Evolutionary conservation across 2,888 invertebrate genomes (phyloP).

Genomic region (Eumacrocentrus americanus): DNA sequence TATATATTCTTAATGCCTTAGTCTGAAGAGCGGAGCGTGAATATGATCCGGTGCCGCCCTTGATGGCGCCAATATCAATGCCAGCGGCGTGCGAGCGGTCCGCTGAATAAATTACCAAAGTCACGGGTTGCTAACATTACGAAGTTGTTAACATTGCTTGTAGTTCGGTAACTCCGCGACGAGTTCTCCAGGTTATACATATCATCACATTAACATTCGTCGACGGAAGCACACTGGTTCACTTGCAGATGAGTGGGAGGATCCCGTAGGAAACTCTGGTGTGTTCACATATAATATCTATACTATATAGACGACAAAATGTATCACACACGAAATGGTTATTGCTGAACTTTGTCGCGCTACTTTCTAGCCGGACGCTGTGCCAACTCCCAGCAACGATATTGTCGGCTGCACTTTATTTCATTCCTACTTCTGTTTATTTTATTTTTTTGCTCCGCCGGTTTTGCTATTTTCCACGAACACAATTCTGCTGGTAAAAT

Average conservation of each 20-base stretch:
- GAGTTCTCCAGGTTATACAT: neutral
- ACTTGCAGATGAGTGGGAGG: too few species aligned
- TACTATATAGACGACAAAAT: conserved; percentile 11
- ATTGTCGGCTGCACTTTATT: conserved; percentile 13
- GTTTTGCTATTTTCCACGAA: too few species aligned
- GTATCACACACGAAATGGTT: conserved; percentile 25
- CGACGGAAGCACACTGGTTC: too few species aligned
- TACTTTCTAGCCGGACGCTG: conserved; percentile 17
- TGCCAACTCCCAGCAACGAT: conserved; percentile 29
- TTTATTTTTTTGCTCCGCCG: neutral
- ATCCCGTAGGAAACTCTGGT: too few species aligned
- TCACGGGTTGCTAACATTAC: too few species aligned
- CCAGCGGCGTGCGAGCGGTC: neutral
- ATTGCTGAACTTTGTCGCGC: conserved; percentile 31
- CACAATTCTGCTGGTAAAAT: too few species aligned
- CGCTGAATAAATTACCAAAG: conserved; percentile 13
- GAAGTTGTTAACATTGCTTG: neutral
- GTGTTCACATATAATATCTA: conserved; percentile 1
- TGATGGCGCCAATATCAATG: neutral
- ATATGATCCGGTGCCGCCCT: neutral
- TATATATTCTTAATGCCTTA: too few species aligned
- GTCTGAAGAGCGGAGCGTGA: neutral
- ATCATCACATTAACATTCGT: conserved; percentile 7
- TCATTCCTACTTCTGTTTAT: neutral
- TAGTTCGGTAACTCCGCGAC: conserved; percentile 1